Evolutionary conservation across 2,888 invertebrate species (phyloP), one percentile per base, ranked within the genome.

Genomic region (Campopleginae sp.): DNA sequence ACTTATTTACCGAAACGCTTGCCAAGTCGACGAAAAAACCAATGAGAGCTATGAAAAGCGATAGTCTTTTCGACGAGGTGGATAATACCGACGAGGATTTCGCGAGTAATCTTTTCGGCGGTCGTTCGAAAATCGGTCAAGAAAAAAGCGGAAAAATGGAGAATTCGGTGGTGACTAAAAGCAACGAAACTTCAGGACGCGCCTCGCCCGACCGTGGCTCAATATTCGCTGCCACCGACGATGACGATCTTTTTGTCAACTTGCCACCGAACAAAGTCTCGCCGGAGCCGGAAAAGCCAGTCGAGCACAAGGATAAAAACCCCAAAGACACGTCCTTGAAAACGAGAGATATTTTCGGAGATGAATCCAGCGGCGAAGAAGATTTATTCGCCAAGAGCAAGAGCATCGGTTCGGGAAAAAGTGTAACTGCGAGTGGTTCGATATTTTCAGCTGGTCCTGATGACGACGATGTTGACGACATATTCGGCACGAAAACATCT

Each of bases 331-430:
- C 54, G 7, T 88, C 66, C 3, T 88, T 91, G 27, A 90, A 89
- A 12, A 75, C 90, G 23, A 89, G 90, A 6, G 91, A 92, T 71
- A 92, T 93, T 42, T 93, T 93, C 42, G 91, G 90, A 3, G 91
- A 92, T 84, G 89, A 90, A 3, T 92, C 92, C 14, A 90, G 91
- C 70, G 91, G 88, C 7, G 92, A 92, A 6, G 92, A 93, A 2
- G 91, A 93, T 84, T 88, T 93, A 75, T 94, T 93, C 66, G 85
- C 88, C 0, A 82, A 86, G 3, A 90, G 87, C 76, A 92, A 90
- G 80, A 82, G 87, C 27, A 54, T 87, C 23, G 87, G 88, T 14
- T 70, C 88, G 5, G 89, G 88, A 12, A 91, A 88, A 77, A 48
- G 72, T 8, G 54, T 75, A 3, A 68, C 44, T 6, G 78, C 84